Evolutionary conservation across 2,888 invertebrate genomes (phyloP), one percentile per base, ranked within the genome.

Genomic region (Synergus itoensis): DNA sequence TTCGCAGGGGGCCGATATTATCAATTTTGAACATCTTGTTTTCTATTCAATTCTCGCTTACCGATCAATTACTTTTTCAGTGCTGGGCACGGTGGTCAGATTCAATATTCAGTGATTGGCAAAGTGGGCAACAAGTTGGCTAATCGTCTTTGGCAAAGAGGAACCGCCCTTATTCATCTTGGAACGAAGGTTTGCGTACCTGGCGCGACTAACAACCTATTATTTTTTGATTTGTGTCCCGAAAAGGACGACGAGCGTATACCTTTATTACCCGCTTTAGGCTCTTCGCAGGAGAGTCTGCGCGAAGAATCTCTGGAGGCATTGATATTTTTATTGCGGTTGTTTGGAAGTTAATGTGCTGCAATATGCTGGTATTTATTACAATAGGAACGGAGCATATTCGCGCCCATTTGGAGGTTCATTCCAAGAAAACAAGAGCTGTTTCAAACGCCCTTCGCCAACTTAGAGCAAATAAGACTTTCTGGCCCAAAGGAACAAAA

Each of bases 261-360:
- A 60, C 48, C 53, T 73, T 73, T 73, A 53, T 73, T 73, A 36
- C 73, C 3, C 73, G 53, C 73, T 73, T 73, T 53, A 73, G 73
- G 73, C 73, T 73, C 2, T n/a, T 73, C 40, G 64, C 40, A 65
- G 28, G 12, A 67, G 67, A 28, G 28, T 9, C 48, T 73, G 73
- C 53, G 53, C 73, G 48, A 73, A 73, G 48, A 36, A 73, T 40
- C 73, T 73, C n/a, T 48, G 7, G 48, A 16, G n/a, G 36, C 48
- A 73, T 36, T 48, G 73, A 73, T 73, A 73, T 36, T 73, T 73
- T 73, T 73, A 73, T 73, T 73, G 28, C 79, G 73, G 77, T 77
- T 78, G 79, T 82, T 82, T 82, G 77, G 79, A 81, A 78, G 79
- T 79, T n/a, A 77, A 73, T 53, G 63, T 77, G 69, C 64, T 65